Evolutionary conservation across 2,113 vertebrate genomes (phyloP).

Genomic region (Gallinago paraguaiae): DNA sequence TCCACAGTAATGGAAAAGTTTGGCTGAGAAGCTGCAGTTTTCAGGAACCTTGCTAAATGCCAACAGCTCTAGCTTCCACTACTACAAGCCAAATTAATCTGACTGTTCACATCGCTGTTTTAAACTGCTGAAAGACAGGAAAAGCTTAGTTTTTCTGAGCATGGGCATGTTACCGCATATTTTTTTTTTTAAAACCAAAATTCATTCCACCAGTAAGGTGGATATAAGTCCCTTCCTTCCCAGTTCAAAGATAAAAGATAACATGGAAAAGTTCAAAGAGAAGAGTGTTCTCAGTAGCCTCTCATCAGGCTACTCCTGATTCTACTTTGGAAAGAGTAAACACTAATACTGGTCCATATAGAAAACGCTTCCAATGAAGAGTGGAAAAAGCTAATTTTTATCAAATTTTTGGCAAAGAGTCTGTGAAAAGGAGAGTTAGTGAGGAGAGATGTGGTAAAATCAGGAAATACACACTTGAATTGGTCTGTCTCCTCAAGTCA

Average conservation of each 20-base stretch:
- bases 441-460: not conserved
- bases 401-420: not conserved
- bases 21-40: not conserved
- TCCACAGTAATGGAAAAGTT: not conserved
- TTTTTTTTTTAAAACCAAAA: not conserved
- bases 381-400: not conserved
- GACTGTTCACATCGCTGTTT: not conserved
- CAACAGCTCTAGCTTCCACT: not conserved
- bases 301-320: not conserved
- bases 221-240: not conserved
- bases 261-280: not conserved
- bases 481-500: not conserved
- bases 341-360: not conserved
- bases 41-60: not conserved
- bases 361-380: not conserved
- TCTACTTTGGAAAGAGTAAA: not conserved
- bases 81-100: not conserved
- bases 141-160: not conserved
- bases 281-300: not conserved
- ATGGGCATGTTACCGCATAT: not conserved
- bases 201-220: not conserved
- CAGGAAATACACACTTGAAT: not conserved
- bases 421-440: not conserved
- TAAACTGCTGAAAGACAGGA: not conserved
- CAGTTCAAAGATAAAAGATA: not conserved